Conservation (phyloP, 2,113 vertebrate species). For the Ailuropoda melanoleuca region DNA sequence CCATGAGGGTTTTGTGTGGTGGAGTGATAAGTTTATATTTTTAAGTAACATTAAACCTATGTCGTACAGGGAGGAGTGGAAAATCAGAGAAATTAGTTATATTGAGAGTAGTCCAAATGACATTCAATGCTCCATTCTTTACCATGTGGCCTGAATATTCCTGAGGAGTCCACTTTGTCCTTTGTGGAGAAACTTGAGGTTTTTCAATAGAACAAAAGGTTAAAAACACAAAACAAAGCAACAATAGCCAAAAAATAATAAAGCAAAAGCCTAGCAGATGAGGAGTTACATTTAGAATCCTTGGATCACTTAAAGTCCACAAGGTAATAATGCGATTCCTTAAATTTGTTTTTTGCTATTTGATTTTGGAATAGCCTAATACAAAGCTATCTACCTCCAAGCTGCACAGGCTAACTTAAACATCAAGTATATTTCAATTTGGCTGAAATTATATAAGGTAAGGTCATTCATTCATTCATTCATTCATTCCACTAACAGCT, state of each 20-base stretch:
- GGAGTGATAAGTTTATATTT: neutral
- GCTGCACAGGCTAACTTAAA: neutral
- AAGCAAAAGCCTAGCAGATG: neutral
- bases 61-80: neutral
- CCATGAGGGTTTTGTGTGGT: neutral
- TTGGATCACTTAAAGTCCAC: neutral
- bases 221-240: neutral
- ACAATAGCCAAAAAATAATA: neutral
- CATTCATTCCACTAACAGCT: neutral
- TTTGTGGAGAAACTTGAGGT: neutral
- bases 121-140: neutral
- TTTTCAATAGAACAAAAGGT: neutral
- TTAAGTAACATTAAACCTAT: neutral
- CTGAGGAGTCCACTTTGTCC: neutral
- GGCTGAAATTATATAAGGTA: neutral
- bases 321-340: neutral
- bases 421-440: neutral
- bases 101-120: neutral
- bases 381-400: neutral
- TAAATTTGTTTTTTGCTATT: conserved; percentile 19
- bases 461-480: neutral
- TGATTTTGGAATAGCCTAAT: conserved; percentile 17
- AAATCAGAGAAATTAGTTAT: neutral
- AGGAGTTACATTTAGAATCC: neutral
- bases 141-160: neutral